Evolutionary conservation across 2,797 vertebrate genomes (phyloP).

Genomic region (Gymnothorax reevesii): DNA sequence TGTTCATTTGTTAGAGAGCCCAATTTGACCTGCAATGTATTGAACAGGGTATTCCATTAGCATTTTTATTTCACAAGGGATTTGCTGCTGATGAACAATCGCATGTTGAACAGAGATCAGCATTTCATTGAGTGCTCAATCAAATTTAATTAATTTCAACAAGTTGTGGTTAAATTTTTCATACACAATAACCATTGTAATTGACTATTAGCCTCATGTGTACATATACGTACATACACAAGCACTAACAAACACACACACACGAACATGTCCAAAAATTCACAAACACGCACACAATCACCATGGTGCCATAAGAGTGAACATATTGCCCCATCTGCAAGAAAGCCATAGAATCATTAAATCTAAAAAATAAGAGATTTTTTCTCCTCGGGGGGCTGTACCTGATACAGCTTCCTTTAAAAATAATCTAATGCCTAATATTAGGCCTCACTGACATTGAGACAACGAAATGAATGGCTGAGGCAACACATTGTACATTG

Average conservation of each 20-base stretch:
- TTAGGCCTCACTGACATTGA: neutral
- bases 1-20: neutral
- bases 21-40: neutral
- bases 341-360: neutral
- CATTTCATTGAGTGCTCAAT: neutral
- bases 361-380: neutral
- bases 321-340: neutral
- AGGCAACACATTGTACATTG: neutral
- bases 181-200: neutral
- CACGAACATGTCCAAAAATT: neutral
- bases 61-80: neutral
- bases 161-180: neutral
- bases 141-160: neutral
- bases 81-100: conserved; percentile 1
- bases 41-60: neutral
- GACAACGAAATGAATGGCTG: neutral
- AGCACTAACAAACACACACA: neutral
- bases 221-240: neutral
- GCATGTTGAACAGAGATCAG: conserved; percentile 3
- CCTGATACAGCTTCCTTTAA: neutral
- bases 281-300: neutral
- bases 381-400: neutral
- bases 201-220: neutral
- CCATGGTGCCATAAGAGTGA: neutral
- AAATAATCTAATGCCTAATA: neutral